Evolutionary conservation across 2,113 vertebrate genomes (phyloP), one percentile per base, ranked within the genome.

Genomic region (Delphinus delphis): DNA sequence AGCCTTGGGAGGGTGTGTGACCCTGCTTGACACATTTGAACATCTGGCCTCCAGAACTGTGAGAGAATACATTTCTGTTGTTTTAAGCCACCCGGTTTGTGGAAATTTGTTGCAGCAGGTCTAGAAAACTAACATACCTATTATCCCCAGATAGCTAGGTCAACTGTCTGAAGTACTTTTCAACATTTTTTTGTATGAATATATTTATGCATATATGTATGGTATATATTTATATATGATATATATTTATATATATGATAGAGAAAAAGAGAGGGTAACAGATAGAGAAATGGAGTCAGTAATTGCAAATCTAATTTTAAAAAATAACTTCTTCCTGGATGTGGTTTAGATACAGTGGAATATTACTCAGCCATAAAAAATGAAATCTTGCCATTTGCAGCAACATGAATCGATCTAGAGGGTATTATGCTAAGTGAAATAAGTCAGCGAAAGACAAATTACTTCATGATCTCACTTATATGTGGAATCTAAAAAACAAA

Each of bases 1-100:
- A 50, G 74, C 11, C 47, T 18, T 0, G 0, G 41, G 17, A 31
- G 31, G 31, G 44, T 12, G 8, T 21, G 5, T 33, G 8, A 21
- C 44, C 44, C 74, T 77, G 44, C 2, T 12, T 77, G 74, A 53
- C 44, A 3, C 74, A 9, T 77, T 50, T 50, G 4, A 50, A 33
- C 44, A 33, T 33, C 74, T 28, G 50, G 44, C 74, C 28, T 53
- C 28, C 17, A 53, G 44, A 33, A 77, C 9, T 50, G 28, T 33
- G 44, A 70, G 13, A 15, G 12, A 47, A 85, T 6, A 4, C 21
- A 50, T 55, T 47, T 50, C 28, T 70, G 31, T 53, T 53, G 28
- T 9, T 53, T 77, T 33, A 53, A 47, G 28, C 31, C 10, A 53
- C 47, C 31, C 5, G 1, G 5, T 76, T 17, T 77, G 6, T 47